Base-by-base conservation (phyloP, 2,113 vertebrate species). In the Pavo muticus region DNA sequence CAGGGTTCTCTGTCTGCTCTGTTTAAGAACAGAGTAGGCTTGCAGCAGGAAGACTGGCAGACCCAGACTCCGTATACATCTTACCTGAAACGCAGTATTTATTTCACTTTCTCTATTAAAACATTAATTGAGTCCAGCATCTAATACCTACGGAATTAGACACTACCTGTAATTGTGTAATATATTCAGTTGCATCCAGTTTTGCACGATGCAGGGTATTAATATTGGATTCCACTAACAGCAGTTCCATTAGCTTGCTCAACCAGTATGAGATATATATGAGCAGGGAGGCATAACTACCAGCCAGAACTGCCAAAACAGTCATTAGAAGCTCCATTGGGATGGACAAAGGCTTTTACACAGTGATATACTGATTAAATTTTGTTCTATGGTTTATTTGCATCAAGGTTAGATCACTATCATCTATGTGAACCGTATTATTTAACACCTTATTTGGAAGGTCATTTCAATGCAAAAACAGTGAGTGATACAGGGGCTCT, bases 351-450 rank as follows among this genome's bases (percentile, higher is more conserved):
- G 96, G 97, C 97, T 97, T 96, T 97, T 96, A 96, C 94, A 92
- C 88, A 89, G 93, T 95, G 97, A 97, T 98, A 91, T 95, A 95
- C 94, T 97, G 97, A 97, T 98, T 97, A 97, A 97, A 97, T 97
- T 97, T 96, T 97, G 93, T 97, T 97, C 97, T 97, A 90, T 98
- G 96, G 93, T 97, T 98, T 97, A 97, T 97, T 98, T 98, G 97
- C 97, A 97, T 97, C 96, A 97, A 97, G 97, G 97, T 97, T 97
- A 98, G 96, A 96, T 97, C 76, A 5, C 93, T 96, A 88, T 96
- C 78, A 9, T 89, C 88, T 67, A 0, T 84, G 93, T 80, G 82
- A 95, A 89, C 60, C 1, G 8, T 93, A 96, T 96, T 97, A 95
- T 95, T 91, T 92, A 95, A 96, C 93, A 87, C 95, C 96, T 95